A percentile compares a stretch with the other conserved stretches of the same genome.
Evolutionary conservation across 2,888 invertebrate genomes (phyloP).

Genomic region (Lepidocyrtoides sp.): DNA sequence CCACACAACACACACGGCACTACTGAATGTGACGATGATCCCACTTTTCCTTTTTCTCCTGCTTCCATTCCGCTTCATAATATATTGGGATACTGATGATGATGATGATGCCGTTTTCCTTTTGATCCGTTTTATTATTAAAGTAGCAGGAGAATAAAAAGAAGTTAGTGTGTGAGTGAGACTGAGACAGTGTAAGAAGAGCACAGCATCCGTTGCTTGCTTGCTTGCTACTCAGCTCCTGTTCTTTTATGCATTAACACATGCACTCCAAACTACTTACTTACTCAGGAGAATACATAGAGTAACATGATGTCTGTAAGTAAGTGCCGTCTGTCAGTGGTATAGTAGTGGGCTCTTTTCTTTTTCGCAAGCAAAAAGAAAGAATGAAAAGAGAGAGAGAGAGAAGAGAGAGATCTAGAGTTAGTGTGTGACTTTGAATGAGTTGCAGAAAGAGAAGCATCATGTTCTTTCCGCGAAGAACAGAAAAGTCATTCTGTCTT

Average conservation of each 20-base stretch:
- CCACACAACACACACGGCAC: constrained; percentile 14
- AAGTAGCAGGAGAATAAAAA: constrained; percentile 67
- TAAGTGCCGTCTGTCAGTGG: constrained; percentile 74
- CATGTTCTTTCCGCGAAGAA: constrained; percentile 67
- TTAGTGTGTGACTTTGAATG: constrained; percentile 57
- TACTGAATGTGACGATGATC: constrained; percentile 39
- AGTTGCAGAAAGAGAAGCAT: constrained; percentile 60
- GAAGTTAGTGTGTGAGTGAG: background rate
- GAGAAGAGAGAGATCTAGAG: background rate
- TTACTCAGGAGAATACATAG: constrained; percentile 49
- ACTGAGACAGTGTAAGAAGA: background rate
- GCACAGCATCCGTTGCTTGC: constrained; percentile 50
- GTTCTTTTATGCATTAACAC: constrained; percentile 70
- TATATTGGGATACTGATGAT: background rate
- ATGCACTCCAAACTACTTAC: constrained; percentile 67
- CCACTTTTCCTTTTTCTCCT: constrained; percentile 30
- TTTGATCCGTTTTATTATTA: constrained; percentile 72
- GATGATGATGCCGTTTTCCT: constrained; percentile 18
- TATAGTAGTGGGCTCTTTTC: constrained; percentile 36
- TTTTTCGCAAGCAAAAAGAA: background rate
- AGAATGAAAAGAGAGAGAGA: background rate
- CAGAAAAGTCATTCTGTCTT: constrained; percentile 72
- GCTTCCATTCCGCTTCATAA: background rate
- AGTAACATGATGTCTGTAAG: constrained; percentile 72
- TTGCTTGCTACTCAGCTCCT: constrained; percentile 29